Base-by-base conservation (phyloP, 2,888 invertebrate species). In the Amaurobius ferox region DNA sequence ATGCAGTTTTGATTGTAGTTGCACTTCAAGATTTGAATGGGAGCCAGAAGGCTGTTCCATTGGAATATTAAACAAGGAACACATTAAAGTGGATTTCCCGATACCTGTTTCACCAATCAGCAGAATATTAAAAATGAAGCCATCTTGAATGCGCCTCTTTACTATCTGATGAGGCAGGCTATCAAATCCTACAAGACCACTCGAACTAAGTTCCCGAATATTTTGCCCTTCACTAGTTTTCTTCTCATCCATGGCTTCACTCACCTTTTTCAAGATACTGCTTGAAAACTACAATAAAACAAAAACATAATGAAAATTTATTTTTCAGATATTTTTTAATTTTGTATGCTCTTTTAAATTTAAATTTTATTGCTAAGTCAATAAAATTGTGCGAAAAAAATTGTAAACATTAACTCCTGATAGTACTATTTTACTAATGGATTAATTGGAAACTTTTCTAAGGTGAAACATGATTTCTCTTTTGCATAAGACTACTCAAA, bases 161-260 rank as follows among this genome's bases (percentile, higher is more conserved):
- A 99, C 99, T 90, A 99, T 93, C 92, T 99, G 99, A 93, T 99
- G 98, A 0, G 99, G 99, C 86, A 99, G 93, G 92, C 97, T 98
- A 92, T 99, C 98, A 92, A 99, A 99, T 16, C 99, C 99, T 89
- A 99, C 99, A 93, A 98, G 98, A 74, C 98, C 99, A 88, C 28
- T 13, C 13, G 40, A 29, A 9, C 11, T 13, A 28, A 80, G n/a
- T 62, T 74, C 40, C 6, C 80, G 67, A 0, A 61, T 11, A 0
- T 44, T 29, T 5, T 1, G 1, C 3, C 29, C 11, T 1, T 73
- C 30, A 32, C 28, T 72, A 67, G 23, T 73, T 73, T 28, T 29
- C 13, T 3, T 3, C 11, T 13, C 29, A 62, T 28, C 28, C 64
- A 64, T 64, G 6, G 28, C 64, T 64, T 30, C 19, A 1, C 16